Conservation (phyloP, 2,888 invertebrate species). For the Diloba caeruleocephala region DNA sequence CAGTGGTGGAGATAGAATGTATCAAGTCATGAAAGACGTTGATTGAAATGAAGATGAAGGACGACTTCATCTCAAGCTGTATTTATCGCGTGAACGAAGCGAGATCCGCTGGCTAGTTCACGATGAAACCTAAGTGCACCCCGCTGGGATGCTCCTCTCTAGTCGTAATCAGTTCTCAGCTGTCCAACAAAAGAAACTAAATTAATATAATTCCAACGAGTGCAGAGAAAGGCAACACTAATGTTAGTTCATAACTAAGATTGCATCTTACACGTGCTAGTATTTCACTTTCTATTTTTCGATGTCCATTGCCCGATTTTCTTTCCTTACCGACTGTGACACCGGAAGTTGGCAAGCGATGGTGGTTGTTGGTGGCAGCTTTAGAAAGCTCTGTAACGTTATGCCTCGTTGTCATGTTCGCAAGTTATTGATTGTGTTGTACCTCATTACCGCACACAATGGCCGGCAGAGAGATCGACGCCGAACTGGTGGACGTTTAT, state of each 20-base stretch:
- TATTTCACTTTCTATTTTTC: slow-evolving; percentile 66
- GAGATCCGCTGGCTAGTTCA: no score
- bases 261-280: slow-evolving; percentile 62
- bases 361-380: slow-evolving; percentile 15
- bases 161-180: not conserved
- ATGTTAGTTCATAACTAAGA: slow-evolving; percentile 55
- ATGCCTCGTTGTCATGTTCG: slow-evolving; percentile 42
- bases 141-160: not conserved
- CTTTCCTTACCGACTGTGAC: not conserved
- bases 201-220: slow-evolving; percentile 44
- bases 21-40: no score
- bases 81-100: no score
- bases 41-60: no score
- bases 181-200: slow-evolving; percentile 16
- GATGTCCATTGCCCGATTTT: slow-evolving; percentile 29
- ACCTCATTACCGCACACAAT: no score
- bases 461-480: no score
- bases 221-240: slow-evolving; percentile 64
- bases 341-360: slow-evolving; percentile 14
- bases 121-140: no score
- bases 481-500: no score
- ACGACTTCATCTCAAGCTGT: no score
- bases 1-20: no score
- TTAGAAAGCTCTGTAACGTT: slow-evolving; percentile 52
- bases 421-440: slow-evolving; percentile 41